These are phyloP conservation scores for Drosophila barbarae DNA, from an alignment of 2,888 invertebrate species.

Conservation along the genomic window DNA sequence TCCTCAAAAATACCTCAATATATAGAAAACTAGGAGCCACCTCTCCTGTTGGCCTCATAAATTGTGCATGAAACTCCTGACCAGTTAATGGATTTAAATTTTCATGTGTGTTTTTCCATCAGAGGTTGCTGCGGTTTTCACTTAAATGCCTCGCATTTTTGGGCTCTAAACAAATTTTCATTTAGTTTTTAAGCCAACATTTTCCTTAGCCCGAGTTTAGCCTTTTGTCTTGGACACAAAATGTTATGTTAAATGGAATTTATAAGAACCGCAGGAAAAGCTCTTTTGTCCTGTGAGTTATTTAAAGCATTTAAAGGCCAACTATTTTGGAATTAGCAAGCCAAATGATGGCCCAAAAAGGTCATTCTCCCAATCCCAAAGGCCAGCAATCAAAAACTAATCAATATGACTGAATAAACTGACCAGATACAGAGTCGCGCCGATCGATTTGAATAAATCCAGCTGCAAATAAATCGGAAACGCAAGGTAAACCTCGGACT, in stretches of 20 bases:
- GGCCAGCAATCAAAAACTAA: conserved; percentile 64
- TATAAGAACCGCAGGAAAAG: conserved; percentile 21
- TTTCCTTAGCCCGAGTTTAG: conserved; percentile 7
- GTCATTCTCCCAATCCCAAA: conserved; percentile 42
- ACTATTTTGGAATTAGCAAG: conserved; percentile 51
- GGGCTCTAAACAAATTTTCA: conserved; percentile 17
- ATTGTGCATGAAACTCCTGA: conserved; percentile 46
- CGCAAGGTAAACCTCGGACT: conserved; percentile 28
- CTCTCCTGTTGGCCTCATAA: conserved; percentile 38
- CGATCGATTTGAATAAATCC: conserved; percentile 63
- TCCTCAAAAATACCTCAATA: conserved; percentile 68
- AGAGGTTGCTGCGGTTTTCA: conserved; percentile 32
- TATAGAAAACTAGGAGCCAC: conserved; percentile 28
- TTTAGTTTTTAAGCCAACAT: conserved; percentile 6
- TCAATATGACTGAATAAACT: conserved; percentile 58
- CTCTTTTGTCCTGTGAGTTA: conserved; percentile 9
- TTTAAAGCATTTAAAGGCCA: not conserved
- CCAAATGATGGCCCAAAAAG: conserved; percentile 49
- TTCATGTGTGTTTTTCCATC: conserved; percentile 40
- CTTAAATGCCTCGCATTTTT: conserved; percentile 23
- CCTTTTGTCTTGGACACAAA: conserved; percentile 30
- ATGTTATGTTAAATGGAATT: conserved; percentile 18
- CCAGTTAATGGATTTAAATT: conserved; percentile 71
- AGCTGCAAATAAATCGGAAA: conserved; percentile 67
- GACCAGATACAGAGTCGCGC: conserved; percentile 9